Conservation (phyloP, 1,140 invertebrate genomes). For the Phthorimaea operculella region DNA sequence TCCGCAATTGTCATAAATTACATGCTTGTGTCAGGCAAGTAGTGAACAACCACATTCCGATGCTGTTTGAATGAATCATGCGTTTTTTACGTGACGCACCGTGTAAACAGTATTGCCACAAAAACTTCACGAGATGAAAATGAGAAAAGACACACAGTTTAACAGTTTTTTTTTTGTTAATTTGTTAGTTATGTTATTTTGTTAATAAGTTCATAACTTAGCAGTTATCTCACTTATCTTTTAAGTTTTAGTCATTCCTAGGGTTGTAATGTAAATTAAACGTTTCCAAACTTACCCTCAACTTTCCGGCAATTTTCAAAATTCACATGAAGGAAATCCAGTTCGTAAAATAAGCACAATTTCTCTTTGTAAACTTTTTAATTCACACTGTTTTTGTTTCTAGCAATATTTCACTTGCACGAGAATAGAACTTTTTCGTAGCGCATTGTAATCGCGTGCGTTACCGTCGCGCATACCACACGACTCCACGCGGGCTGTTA, state of each 20-base stretch:
- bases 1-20: neutral
- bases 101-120: conserved; percentile 1
- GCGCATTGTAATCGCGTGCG: conserved; percentile 35
- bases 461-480: conserved; percentile 40
- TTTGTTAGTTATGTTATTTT: too few species aligned
- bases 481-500: conserved; percentile 39
- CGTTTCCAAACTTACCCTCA: conserved; percentile 34
- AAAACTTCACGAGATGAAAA: too few species aligned
- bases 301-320: conserved; percentile 6
- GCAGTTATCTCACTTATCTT: too few species aligned
- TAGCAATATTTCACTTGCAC: conserved; percentile 39
- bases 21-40: neutral
- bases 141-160: too few species aligned
- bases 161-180: too few species aligned
- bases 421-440: conserved; percentile 43
- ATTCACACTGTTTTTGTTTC: conserved; percentile 51
- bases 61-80: conserved; percentile 16
- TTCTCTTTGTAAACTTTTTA: conserved; percentile 36
- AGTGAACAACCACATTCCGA: conserved; percentile 11
- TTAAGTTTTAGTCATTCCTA: too few species aligned
- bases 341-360: conserved; percentile 44
- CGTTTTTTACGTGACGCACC: conserved; percentile 23
- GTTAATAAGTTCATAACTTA: too few species aligned
- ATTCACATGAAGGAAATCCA: conserved; percentile 26
- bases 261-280: too few species aligned